phyloP scores from a whole-genome alignment of 2,888 invertebrate species.

The Cristatella mucedo region DNA sequence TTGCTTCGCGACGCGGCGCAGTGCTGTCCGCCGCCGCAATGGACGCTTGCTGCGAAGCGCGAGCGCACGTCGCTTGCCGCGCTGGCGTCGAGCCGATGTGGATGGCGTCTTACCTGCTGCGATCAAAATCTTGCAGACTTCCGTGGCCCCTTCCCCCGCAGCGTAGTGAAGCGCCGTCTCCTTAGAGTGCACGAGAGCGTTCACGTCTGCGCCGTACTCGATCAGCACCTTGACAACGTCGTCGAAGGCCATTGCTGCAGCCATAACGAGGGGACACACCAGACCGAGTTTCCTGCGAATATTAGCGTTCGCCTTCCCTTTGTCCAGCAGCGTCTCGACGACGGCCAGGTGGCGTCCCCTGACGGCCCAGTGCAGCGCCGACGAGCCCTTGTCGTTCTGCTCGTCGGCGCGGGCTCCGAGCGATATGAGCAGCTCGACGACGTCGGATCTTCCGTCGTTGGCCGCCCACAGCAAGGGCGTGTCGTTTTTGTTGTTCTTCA shows the following conservation, averaged over 20 bases:
- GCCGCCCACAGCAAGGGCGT: conserved; percentile 34
- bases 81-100: too few species aligned
- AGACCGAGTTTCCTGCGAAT: conserved; percentile 26
- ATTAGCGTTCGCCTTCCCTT: conserved; percentile 22
- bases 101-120: too few species aligned
- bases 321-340: conserved; percentile 21
- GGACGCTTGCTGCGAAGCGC: too few species aligned
- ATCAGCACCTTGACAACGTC: conserved; percentile 19
- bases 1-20: too few species aligned
- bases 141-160: conserved; percentile 15
- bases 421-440: conserved; percentile 17
- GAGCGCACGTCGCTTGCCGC: too few species aligned
- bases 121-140: too few species aligned
- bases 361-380: conserved; percentile 34
- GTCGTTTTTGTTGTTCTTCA: conserved; percentile 26
- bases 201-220: conserved; percentile 22
- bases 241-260: conserved; percentile 25
- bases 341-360: conserved; percentile 24
- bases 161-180: conserved; percentile 29
- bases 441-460: conserved; percentile 21
- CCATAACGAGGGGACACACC: conserved; percentile 28
- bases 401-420: conserved; percentile 19
- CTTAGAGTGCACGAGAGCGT: conserved; percentile 23
- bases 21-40: too few species aligned
- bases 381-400: conserved; percentile 32